Base-by-base conservation (phyloP, 2,113 vertebrate genomes). In the Felis chaus region DNA sequence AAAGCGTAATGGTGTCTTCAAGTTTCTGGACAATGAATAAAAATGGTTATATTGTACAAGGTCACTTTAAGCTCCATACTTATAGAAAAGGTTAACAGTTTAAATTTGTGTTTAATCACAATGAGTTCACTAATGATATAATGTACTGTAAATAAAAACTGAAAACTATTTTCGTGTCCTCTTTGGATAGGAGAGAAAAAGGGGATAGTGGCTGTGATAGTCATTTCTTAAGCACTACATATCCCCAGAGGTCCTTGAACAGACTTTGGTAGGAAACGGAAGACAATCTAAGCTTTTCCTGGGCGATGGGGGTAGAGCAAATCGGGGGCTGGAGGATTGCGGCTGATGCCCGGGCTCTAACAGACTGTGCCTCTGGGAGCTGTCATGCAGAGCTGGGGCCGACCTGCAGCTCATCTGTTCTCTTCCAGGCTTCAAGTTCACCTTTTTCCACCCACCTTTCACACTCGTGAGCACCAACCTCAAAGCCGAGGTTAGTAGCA, bases 21-120 rank as follows among this genome's bases (percentile, higher is more conserved):
- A 10, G 33, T 73, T 76, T 76, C 69, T 96, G 57, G 33, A 79
- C 84, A 92, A 76, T 66, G 74, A 94, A 89, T 88, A 79, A 91
- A 95, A 95, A 81, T 91, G 74, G 86, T 80, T 87, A 53, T 68
- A 92, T 39, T 61, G 7, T 63, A 80, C 48, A 25, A 95, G 45
- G n/a, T 4, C 53, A 55, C 96, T 92, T 82, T 84, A 76, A 90
- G 65, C n/a, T 74, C 63, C 82, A 0, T 79, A 89, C 89, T 97
- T 91, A 80, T 95, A 86, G 73, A 33, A 82, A 83, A 78, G 48
- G 65, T 84, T 90, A 91, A 93, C 55, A 68, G 48, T 91, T 82
- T 83, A 84, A 79, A 55, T 74, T 50, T 78, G 31, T 83, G 81
- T 93, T 95, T 82, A 97, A 83, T 96, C 92, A 73, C 29, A 80